Percentiles rank a stretch among this genome's conserved stretches.
phyloP scores from a whole-genome alignment of 1,140 invertebrate genomes.

The Drosophila watanabei region DNA sequence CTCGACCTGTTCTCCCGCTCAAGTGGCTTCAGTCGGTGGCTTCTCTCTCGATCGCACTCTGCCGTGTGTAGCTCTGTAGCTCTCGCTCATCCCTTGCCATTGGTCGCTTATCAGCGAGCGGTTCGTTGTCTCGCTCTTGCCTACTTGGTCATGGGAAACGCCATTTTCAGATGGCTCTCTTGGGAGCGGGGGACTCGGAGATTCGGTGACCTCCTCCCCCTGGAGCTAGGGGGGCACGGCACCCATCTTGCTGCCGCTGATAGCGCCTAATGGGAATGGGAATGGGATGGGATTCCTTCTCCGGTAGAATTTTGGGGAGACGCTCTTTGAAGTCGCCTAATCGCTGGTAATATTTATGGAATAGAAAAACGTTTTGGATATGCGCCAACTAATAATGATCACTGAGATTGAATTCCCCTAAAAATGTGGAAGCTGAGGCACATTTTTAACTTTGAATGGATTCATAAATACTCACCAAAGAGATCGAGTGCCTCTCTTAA shows the following conservation, averaged over 20 bases:
- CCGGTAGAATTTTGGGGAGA: background rate
- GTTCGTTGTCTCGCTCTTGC: slow-evolving; percentile 52
- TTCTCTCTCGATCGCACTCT: slow-evolving; percentile 20
- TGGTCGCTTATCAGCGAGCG: slow-evolving; percentile 45
- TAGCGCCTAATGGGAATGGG: slow-evolving; percentile 46
- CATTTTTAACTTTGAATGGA: background rate
- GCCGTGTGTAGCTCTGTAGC: slow-evolving; percentile 9
- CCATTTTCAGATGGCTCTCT: slow-evolving; percentile 59
- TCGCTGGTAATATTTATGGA: slow-evolving; percentile 47
- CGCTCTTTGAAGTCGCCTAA: slow-evolving; percentile 62
- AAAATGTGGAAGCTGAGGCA: slow-evolving; percentile 13
- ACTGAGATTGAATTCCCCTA: slow-evolving; percentile 18
- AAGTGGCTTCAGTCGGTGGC: slow-evolving; percentile 22
- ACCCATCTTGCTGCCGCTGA: slow-evolving; percentile 65
- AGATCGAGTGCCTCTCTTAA: background rate
- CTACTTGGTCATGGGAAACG: slow-evolving; percentile 24
- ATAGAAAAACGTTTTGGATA: slow-evolving; percentile 54
- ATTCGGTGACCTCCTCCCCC: slow-evolving; percentile 19
- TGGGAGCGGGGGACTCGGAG: slow-evolving; percentile 8
- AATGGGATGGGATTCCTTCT: slow-evolving; percentile 10
- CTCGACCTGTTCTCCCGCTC: slow-evolving; percentile 65
- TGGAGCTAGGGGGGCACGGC: slow-evolving; percentile 43
- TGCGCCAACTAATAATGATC: slow-evolving; percentile 53
- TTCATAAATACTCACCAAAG: background rate
- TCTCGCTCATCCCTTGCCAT: slow-evolving; percentile 35